Conservation (phyloP, 2,888 invertebrate species). For the Philopedon plagiatum region DNA sequence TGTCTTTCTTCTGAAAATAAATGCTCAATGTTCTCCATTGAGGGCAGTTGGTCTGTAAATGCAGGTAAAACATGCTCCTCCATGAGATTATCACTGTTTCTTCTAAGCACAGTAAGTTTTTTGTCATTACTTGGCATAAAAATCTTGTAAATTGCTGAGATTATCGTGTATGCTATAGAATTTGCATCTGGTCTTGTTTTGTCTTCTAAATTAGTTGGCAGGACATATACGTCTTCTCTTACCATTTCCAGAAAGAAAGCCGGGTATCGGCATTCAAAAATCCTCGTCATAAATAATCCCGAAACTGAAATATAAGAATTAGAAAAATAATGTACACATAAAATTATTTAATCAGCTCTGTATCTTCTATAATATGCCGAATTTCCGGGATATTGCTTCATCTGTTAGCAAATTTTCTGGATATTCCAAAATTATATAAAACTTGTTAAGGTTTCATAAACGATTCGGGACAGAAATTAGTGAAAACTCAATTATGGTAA, state of each 20-base stretch:
- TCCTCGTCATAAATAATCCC: conserved; percentile 75
- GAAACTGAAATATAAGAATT: background rate
- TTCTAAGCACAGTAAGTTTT: background rate
- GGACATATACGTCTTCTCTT: conserved; percentile 75
- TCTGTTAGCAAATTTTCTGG: no score
- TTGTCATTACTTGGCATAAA: background rate
- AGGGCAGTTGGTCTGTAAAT: conserved; percentile 57
- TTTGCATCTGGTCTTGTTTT: conserved; percentile 65
- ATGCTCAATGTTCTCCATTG: conserved; percentile 62
- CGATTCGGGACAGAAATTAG: no score
- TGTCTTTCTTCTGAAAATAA: conserved; percentile 58
- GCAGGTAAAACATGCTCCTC: background rate
- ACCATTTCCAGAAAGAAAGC: conserved; percentile 80
- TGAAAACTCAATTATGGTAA: no score
- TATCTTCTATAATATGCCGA: no score
- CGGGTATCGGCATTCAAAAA: conserved; percentile 75
- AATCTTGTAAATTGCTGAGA: conserved; percentile 16
- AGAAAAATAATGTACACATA: no score
- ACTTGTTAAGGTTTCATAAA: no score
- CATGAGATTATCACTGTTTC: background rate
- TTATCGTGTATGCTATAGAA: conserved; percentile 6
- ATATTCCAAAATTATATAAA: no score
- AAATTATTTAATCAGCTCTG: no score
- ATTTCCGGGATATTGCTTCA: no score
- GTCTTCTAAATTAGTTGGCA: conserved; percentile 81